These are phyloP conservation scores for Pseudomyrmex cubaensis DNA, from an alignment of 1,140 invertebrate species.

Conservation along the genomic window DNA sequence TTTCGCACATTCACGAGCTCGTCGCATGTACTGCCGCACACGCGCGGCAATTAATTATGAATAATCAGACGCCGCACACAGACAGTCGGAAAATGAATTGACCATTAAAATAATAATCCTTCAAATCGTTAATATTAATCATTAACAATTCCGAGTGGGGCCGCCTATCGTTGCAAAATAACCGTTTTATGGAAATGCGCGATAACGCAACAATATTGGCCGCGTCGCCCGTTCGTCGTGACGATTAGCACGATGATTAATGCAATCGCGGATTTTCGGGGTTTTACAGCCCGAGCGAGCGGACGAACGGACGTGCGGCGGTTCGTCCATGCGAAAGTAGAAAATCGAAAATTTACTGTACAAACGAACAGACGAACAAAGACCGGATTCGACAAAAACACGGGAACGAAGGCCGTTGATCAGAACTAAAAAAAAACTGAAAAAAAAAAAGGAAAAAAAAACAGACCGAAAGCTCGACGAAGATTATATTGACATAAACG, in stretches of 20 bases:
- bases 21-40: background rate
- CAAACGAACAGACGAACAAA: constrained; percentile 39
- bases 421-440: constrained; percentile 5
- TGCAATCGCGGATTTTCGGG: constrained; percentile 56
- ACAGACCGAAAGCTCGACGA: background rate
- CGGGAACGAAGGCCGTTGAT: constrained; percentile 6
- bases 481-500: constrained; percentile 67
- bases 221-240: constrained; percentile 19
- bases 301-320: background rate
- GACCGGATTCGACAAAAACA: constrained; percentile 11
- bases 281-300: background rate
- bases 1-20: background rate
- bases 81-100: constrained; percentile 52
- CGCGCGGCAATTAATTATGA: constrained; percentile 14
- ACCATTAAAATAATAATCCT: constrained; percentile 62
- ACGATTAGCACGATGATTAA: constrained; percentile 59
- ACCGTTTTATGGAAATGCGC: constrained; percentile 50
- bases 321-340: background rate
- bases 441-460: constrained; percentile 5
- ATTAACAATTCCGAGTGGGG: constrained; percentile 56
- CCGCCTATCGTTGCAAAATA: constrained; percentile 33
- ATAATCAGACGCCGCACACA: constrained; percentile 51
- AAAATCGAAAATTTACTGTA: constrained; percentile 59
- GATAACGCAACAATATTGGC: constrained; percentile 48
- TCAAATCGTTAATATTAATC: constrained; percentile 16